These are phyloP conservation scores for Synergus gifuensis DNA, from an alignment of 2,888 invertebrate species.

Conservation along the genomic window DNA sequence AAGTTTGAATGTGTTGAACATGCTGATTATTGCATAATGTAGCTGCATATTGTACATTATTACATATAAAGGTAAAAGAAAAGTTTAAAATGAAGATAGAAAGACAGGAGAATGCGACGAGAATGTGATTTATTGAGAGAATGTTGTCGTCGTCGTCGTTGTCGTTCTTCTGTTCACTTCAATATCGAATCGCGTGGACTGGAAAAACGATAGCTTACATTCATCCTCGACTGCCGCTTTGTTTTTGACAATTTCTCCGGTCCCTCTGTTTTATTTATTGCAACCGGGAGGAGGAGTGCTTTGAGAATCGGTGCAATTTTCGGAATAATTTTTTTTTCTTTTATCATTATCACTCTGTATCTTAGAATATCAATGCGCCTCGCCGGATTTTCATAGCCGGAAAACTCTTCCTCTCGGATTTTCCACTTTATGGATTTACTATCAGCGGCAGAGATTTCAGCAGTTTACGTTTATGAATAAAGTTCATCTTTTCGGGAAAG, in stretches of 20 bases:
- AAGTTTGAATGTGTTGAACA: slow-evolving; percentile 72
- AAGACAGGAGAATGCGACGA: slow-evolving; percentile 37
- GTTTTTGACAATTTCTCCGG: slow-evolving; percentile 35
- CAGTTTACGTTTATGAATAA: slow-evolving; percentile 48
- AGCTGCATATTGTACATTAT: slow-evolving; percentile 75
- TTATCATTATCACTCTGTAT: background rate
- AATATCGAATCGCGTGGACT: slow-evolving; percentile 14
- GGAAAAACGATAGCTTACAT: slow-evolving; percentile 17
- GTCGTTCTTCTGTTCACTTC: slow-evolving; percentile 21
- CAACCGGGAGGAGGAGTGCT: slow-evolving; percentile 52
- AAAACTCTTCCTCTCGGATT: slow-evolving; percentile 10
- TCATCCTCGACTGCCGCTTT: slow-evolving; percentile 26
- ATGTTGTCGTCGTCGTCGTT: slow-evolving; percentile 1
- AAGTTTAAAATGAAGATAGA: slow-evolving; percentile 46
- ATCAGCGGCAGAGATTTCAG: slow-evolving; percentile 17
- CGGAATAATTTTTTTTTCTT: slow-evolving; percentile 58
- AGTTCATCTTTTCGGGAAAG: slow-evolving; percentile 9
- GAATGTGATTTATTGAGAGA: slow-evolving; percentile 39
- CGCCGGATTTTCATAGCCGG: background rate
- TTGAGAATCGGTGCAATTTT: slow-evolving; percentile 52
- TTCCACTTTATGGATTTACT: background rate
- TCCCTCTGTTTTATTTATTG: slow-evolving; percentile 48
- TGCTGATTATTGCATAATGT: slow-evolving; percentile 72
- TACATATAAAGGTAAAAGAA: slow-evolving; percentile 66
- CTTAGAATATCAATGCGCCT: background rate